A percentile compares a stretch with the other conserved stretches of the same genome.
Conservation (phyloP, 1,140 invertebrate genomes). For the Gryllus bimaculatus region DNA sequence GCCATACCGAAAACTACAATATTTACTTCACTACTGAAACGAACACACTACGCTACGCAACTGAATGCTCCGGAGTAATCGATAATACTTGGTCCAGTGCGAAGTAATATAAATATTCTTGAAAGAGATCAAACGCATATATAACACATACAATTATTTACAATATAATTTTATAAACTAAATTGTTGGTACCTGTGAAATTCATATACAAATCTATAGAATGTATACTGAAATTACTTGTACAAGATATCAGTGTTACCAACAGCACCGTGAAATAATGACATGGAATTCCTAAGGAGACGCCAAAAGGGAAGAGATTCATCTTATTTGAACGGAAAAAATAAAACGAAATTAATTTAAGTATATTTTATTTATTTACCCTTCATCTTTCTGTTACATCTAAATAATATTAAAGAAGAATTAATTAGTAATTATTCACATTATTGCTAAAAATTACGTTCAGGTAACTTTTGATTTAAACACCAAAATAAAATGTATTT, state of each 20-base stretch:
- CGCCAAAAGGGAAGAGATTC: not conserved
- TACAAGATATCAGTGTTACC: not conserved
- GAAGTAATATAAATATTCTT: not conserved
- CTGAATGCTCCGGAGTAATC: conserved; percentile 19
- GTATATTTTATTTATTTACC: not conserved
- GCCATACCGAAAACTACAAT: conserved; percentile 40
- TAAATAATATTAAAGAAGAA: not conserved
- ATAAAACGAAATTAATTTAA: too few species aligned
- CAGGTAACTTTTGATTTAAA: too few species aligned
- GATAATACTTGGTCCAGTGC: conserved; percentile 18
- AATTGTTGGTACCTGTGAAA: not conserved
- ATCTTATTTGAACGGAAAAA: not conserved
- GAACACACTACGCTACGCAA: conserved; percentile 21
- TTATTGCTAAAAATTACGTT: too few species aligned
- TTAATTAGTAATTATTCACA: not conserved
- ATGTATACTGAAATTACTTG: not conserved
- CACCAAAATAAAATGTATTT: too few species aligned
- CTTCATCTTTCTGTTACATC: not conserved
- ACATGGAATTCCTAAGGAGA: not conserved
- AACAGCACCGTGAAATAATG: not conserved
- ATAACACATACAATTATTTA: not conserved
- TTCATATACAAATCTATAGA: not conserved
- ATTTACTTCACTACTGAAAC: conserved; percentile 28
- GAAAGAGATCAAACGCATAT: not conserved
- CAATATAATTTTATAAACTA: not conserved